Conservation (phyloP, 2,113 vertebrate species). For the Oryzias curvinotus region DNA sequence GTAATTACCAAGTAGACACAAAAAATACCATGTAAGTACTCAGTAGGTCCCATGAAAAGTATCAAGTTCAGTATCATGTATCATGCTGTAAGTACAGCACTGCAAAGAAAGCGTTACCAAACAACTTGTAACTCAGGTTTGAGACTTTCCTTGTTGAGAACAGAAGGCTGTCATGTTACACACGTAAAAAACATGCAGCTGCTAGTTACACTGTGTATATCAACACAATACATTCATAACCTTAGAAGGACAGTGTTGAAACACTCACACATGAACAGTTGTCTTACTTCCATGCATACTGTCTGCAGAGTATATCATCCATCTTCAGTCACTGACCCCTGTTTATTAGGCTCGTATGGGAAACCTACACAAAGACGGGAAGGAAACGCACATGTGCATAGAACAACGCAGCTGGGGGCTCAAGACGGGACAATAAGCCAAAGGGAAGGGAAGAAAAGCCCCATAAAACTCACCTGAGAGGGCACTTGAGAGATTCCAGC, state of each 20-base stretch:
- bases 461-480: constrained; percentile 41
- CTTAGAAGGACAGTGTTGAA: constrained; percentile 6
- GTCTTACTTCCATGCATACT: constrained; percentile 15
- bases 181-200: too few species aligned
- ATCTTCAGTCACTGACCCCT: constrained; percentile 35
- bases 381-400: constrained; percentile 51
- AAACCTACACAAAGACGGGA: constrained; percentile 57
- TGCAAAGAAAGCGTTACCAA: too few species aligned
- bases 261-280: constrained; percentile 5
- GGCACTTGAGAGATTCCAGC: constrained; percentile 35
- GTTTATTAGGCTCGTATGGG: constrained; percentile 45
- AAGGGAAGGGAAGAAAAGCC: neutral
- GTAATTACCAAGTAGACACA: too few species aligned
- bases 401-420: constrained; percentile 26
- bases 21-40: too few species aligned
- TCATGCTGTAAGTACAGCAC: too few species aligned
- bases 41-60: too few species aligned
- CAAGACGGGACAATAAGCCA: constrained; percentile 9
- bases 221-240: too few species aligned
- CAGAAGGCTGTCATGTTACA: too few species aligned
- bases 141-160: too few species aligned
- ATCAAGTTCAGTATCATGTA: too few species aligned
- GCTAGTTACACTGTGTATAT: too few species aligned
- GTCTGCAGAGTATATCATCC: constrained; percentile 21
- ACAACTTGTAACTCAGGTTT: too few species aligned